Base-by-base conservation (phyloP, 2,888 invertebrate genomes). In the Yponomeuta malinellus region DNA sequence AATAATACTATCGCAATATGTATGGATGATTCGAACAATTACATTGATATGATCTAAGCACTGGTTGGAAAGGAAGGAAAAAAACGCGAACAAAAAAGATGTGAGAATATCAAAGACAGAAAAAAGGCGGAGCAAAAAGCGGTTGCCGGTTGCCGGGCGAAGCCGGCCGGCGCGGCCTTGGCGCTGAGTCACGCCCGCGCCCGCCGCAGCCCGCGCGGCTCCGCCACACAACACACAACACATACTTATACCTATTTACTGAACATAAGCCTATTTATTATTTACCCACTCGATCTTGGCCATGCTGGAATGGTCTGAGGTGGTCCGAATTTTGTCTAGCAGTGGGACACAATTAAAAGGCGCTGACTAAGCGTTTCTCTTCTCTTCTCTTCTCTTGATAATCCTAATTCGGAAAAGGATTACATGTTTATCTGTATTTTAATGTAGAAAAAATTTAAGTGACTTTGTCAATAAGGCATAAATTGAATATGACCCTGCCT, bases 151-250 rank as follows among this genome's bases (percentile, higher is more conserved):
- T 88, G 87, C 84, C 79, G 86, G 75, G 85, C 80, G 72, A 75
- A 73, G 86, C 90, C 90, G 89, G 90, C 90, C 89, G 90, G 90
- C 85, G 74, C 78, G 90, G 88, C 90, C 90, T 90, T 89, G 89
- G 71, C 65, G 72, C 29, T 68, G 33, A 59, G 52, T 31, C 65
- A 31, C 31, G 65, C 10, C 65, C 43, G 43, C 43, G 1, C 33
- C 33, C 31, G 23, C 23, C 31, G 31, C 65, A 65, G 31, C 10
- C 65, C 10, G 29, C 65, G 31, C 65, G 23, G 29, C 52, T 15
- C 52, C 52, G 52, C 23, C 15, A 3, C 12, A 59, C 52, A 59
- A 12, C 52, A 59, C 52, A 59, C 15, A 12, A 15, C 12, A 59
- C 52, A 15, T 6, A 4, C 52, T 59, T 1, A 59, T 59, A 59